These are phyloP conservation scores for Chrysolina haemoptera DNA, from an alignment of 2,888 invertebrate genomes.

Conservation along the genomic window DNA sequence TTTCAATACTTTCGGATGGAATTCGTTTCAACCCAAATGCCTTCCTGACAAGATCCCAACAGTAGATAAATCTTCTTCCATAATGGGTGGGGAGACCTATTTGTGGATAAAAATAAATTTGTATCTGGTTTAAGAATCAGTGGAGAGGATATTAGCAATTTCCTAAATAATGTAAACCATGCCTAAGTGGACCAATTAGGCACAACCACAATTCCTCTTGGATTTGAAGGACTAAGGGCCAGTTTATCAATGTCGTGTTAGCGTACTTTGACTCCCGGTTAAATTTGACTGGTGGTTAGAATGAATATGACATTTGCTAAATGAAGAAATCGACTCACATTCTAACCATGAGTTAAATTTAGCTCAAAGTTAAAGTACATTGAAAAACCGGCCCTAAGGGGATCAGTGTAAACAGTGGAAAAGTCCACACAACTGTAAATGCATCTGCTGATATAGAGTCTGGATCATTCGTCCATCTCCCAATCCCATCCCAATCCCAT, in stretches of 20 bases:
- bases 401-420: slow-evolving; percentile 24
- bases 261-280: no score
- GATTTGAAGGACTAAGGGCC: slow-evolving; percentile 18
- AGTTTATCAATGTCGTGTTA: no score
- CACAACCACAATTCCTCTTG: slow-evolving; percentile 1
- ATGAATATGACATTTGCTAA: no score
- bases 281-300: no score
- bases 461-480: slow-evolving; percentile 25
- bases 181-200: slow-evolving; percentile 26
- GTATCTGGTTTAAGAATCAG: not conserved
- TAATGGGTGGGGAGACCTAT: slow-evolving; percentile 20
- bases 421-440: slow-evolving; percentile 29
- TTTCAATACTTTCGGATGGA: not conserved
- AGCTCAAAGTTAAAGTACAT: no score
- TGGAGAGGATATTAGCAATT: slow-evolving; percentile 11
- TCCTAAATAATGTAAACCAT: slow-evolving; percentile 27
- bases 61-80: not conserved
- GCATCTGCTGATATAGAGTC: slow-evolving; percentile 29
- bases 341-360: no score
- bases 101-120: slow-evolving; percentile 7
- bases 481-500: slow-evolving; percentile 14
- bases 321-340: no score
- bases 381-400: no score
- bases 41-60: slow-evolving; percentile 9
- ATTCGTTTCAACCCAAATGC: slow-evolving; percentile 7